Percentiles rank a stretch among this genome's conserved stretches.
Evolutionary conservation across 92 coral and sea anemone genomes (phyloP).

Genomic region (Scolanthus callimorphus): DNA sequence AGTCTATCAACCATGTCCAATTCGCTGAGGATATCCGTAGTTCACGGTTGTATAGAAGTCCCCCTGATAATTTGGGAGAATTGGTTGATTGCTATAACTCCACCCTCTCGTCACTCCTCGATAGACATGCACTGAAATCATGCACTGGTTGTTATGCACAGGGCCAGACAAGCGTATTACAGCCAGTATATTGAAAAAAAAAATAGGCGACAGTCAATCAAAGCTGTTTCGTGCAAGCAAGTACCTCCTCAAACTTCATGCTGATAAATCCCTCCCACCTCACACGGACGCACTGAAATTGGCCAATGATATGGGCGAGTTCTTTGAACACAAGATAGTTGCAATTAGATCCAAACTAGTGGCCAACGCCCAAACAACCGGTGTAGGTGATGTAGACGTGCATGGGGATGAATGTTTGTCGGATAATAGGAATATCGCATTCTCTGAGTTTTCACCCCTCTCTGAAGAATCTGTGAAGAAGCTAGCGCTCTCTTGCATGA

Average conservation of each 20-base stretch:
- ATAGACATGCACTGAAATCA: conserved; percentile 51
- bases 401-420: no score
- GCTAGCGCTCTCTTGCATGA: no score
- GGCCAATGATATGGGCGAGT: no score
- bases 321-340: no score
- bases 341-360: no score
- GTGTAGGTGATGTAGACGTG: no score
- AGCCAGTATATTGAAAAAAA: background rate
- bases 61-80: conserved; percentile 20
- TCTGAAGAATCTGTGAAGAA: no score
- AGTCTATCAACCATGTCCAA: conserved; percentile 8
- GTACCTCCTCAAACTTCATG: background rate
- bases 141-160: conserved; percentile 20
- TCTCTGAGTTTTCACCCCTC: no score
- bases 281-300: background rate
- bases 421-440: no score
- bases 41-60: conserved; percentile 10
- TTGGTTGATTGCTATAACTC: conserved; percentile 34
- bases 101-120: conserved; percentile 23
- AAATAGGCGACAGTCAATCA: background rate
- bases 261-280: background rate
- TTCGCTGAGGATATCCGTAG: conserved; percentile 11
- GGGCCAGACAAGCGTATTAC: background rate
- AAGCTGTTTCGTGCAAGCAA: background rate
- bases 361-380: no score